Base-by-base conservation (phyloP, 2,797 vertebrate genomes). In the Dallia pectoralis region DNA sequence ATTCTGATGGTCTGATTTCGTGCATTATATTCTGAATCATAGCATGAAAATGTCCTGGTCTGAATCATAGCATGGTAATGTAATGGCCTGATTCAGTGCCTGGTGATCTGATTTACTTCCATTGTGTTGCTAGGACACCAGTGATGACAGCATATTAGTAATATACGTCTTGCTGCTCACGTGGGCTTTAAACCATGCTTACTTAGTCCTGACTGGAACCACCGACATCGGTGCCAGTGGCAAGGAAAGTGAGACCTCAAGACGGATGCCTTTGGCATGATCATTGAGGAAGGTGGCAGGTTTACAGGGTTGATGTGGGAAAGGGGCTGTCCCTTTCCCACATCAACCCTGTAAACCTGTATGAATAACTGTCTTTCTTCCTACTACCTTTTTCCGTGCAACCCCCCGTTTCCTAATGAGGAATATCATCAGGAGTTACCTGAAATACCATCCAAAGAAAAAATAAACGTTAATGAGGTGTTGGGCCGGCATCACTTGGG, bases 1-100 rank as follows among this genome's bases (percentile, higher is more conserved):
- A n/a, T n/a, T n/a, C n/a, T n/a, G n/a, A n/a, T n/a, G n/a, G n/a
- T n/a, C n/a, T n/a, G n/a, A n/a, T n/a, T 9, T 7, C 5, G 44
- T 48, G 44, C 48, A 49, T n/a, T n/a, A n/a, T n/a, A n/a, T n/a
- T n/a, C n/a, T n/a, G n/a, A n/a, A n/a, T n/a, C n/a, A n/a, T n/a
- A n/a, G n/a, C n/a, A n/a, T n/a, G n/a, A n/a, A n/a, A n/a, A n/a
- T n/a, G n/a, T n/a, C n/a, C n/a, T n/a, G n/a, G n/a, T n/a, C n/a
- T n/a, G n/a, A n/a, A n/a, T n/a, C n/a, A n/a, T n/a, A n/a, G n/a
- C n/a, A n/a, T n/a, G n/a, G n/a, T n/a, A n/a, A n/a, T n/a, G 7
- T 36, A n/a, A n/a, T n/a, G n/a, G n/a, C n/a, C n/a, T 76, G 72
- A 85, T 68, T 84, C 80, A 82, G 56, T 51, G 48, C 48, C 16